Evolutionary conservation across 53 echinoderm and acorn worm species (phyloP), one percentile per base, ranked within the genome.

Genomic region (Holothuria scabra): DNA sequence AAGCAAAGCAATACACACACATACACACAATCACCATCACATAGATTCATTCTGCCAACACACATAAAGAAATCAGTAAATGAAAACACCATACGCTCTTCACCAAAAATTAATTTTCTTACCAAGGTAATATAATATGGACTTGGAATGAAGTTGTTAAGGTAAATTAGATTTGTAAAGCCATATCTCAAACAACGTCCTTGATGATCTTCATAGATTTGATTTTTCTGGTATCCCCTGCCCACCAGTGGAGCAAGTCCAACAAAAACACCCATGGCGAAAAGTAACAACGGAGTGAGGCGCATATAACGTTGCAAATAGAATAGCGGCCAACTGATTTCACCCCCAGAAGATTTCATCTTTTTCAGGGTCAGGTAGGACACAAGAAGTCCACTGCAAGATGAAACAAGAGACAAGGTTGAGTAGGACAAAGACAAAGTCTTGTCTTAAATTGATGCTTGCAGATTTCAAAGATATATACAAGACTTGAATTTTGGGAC

Each of bases 241-340:
- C 80, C 86, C 41, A 92, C 29, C 60, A 83, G 66, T 14, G 59
- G 37, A 12, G 23, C n/a, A 28, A 92, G 57, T 19, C 76, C 56
- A 19, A 87, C 84, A 4, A 33, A 84, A 0, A 87, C 84, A 1
- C 61, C 59, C 7, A 92, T 83, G 64, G 62, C 84, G 1, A 87
- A 82, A 70, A 81, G 75, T 14, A 83, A 84, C 31, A 67, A 70
- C 4, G 93, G 93, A 19, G 93, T 92, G 12, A 92, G 80, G 8
- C 93, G 83, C 86, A 90, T 83, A 79, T 78, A 92, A n/a, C 93
- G 93, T 46, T 90, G 84, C 71, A 92, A 74, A 74, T 87, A 90
- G 60, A 84, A 89, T 32, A 86, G 29, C 13, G 66, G 58, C 93
- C 93, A 89, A 44, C 74, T 87, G 46, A 13, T 30, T 35, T 22